Conservation (phyloP, 1,140 invertebrate genomes). For the Drosophila repletoides region DNA sequence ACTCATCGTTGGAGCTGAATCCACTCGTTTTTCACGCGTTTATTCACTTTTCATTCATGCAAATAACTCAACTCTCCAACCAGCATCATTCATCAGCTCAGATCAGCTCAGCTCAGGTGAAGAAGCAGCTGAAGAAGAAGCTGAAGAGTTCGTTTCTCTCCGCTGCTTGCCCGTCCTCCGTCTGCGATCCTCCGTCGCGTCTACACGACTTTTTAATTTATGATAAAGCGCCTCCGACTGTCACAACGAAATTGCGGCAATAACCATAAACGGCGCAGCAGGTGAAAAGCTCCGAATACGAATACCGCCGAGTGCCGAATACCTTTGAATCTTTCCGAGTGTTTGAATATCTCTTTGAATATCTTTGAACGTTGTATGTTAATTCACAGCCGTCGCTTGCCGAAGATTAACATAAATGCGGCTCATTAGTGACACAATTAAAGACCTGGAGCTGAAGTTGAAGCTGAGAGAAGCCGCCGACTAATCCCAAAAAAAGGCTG, state of each 20-base stretch:
- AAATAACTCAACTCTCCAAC: constrained; percentile 60
- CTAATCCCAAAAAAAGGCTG: neutral
- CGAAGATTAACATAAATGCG: constrained; percentile 79
- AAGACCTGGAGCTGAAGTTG: constrained; percentile 55
- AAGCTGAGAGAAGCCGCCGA: too few species aligned
- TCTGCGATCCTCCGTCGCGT: constrained; percentile 2
- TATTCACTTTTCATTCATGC: constrained; percentile 74
- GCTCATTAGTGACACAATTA: constrained; percentile 81
- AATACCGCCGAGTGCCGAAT: constrained; percentile 35
- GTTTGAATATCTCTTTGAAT: constrained; percentile 14
- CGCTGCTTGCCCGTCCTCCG: constrained; percentile 5
- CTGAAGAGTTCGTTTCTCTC: constrained; percentile 4
- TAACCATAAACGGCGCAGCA: constrained; percentile 79
- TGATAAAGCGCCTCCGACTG: constrained; percentile 80
- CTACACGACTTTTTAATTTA: constrained; percentile 79
- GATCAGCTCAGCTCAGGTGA: constrained; percentile 22
- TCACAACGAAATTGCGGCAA: constrained; percentile 79
- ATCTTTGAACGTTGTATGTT: constrained; percentile 46
- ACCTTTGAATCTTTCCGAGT: neutral
- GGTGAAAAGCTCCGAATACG: constrained; percentile 57
- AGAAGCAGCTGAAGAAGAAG: neutral
- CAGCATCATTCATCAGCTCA: constrained; percentile 66
- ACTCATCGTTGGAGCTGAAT: constrained; percentile 51
- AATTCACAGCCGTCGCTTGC: constrained; percentile 42
- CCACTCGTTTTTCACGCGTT: constrained; percentile 49